These are phyloP conservation scores for Enteromius viviparus DNA, from an alignment of 2,797 vertebrate genomes.

Conservation along the genomic window DNA sequence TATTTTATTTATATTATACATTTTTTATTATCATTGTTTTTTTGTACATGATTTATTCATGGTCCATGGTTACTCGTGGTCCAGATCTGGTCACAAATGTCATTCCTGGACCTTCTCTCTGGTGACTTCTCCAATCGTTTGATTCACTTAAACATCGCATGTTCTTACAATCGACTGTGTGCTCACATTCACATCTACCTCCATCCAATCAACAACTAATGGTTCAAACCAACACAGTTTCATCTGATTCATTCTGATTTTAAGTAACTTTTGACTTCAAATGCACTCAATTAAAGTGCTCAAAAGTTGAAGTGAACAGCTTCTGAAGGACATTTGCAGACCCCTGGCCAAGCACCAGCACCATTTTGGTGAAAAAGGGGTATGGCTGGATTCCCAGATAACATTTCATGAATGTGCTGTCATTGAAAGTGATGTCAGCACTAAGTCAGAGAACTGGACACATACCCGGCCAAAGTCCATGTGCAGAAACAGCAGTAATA, in stretches of 20 bases:
- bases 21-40: background rate
- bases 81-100: background rate
- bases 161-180: background rate
- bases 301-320: background rate
- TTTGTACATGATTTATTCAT: background rate
- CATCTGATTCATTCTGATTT: background rate
- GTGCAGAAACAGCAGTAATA: constrained; percentile 39
- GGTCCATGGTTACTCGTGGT: background rate
- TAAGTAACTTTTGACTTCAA: background rate
- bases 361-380: constrained; percentile 6
- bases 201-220: background rate
- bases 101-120: background rate
- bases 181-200: background rate
- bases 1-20: too few species aligned
- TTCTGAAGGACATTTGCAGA: background rate
- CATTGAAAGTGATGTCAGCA: constrained; percentile 32
- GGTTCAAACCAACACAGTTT: background rate
- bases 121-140: background rate
- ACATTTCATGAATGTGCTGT: constrained; percentile 32
- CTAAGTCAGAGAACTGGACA: constrained; percentile 28
- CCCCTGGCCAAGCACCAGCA: background rate
- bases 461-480: constrained; percentile 26
- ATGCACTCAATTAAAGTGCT: background rate
- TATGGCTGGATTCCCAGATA: constrained; percentile 16
- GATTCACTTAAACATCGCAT: background rate